These are phyloP conservation scores for Blastomussa wellsi DNA, from an alignment of 92 coral and sea anemone genomes.

Conservation along the genomic window DNA sequence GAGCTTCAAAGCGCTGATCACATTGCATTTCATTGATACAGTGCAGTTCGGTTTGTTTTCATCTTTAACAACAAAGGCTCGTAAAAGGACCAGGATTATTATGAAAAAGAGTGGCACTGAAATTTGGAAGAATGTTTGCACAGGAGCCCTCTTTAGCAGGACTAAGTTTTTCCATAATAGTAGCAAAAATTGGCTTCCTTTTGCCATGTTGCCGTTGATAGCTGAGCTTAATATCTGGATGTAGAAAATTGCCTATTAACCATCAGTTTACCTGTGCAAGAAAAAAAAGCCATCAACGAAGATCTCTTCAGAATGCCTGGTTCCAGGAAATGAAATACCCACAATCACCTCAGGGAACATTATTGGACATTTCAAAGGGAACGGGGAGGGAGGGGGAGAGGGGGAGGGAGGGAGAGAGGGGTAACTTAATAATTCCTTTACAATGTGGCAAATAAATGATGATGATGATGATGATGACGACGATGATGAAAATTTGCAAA, in stretches of 20 bases:
- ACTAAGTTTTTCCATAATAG: conserved; percentile 88
- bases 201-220: conserved; percentile 57
- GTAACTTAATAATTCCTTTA: too few species aligned
- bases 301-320: not conserved
- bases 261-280: not conserved
- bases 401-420: too few species aligned
- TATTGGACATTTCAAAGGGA: too few species aligned
- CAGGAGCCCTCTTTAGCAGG: conserved; percentile 77
- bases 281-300: not conserved
- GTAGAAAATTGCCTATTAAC: not conserved
- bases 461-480: too few species aligned
- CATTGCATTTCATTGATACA: conserved; percentile 24
- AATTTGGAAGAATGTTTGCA: conserved; percentile 82
- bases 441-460: too few species aligned
- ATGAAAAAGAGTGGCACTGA: conserved; percentile 80
- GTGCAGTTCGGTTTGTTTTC: conserved; percentile 35
- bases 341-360: too few species aligned
- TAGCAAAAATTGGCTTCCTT: conserved; percentile 73
- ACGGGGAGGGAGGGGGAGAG: too few species aligned
- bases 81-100: conserved; percentile 68
- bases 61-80: conserved; percentile 70
- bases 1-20: conserved; percentile 27
- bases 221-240: not conserved
- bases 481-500: too few species aligned
- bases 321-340: too few species aligned